Percentiles rank a stretch among this genome's conserved stretches.
These are phyloP conservation scores for Menura novaehollandiae DNA, from an alignment of 2,113 vertebrate species.

Conservation along the genomic window DNA sequence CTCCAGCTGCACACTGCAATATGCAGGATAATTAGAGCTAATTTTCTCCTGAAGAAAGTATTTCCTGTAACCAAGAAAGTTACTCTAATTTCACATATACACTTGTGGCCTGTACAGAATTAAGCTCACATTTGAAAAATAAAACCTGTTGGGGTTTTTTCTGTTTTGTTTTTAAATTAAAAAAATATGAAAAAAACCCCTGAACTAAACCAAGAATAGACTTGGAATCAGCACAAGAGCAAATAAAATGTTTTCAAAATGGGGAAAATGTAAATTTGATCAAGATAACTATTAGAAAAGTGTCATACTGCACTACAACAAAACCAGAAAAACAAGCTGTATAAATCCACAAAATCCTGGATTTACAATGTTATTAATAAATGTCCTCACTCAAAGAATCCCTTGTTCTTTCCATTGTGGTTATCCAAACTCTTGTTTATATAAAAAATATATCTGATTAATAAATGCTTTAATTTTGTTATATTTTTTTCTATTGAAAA, in stretches of 20 bases:
- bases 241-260: background rate
- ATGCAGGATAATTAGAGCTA: background rate
- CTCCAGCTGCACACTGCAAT: background rate
- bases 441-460: slow-evolving; percentile 77
- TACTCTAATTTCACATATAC: background rate
- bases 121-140: background rate
- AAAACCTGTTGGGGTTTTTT: background rate
- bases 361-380: background rate
- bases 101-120: slow-evolving; percentile 2
- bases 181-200: background rate
- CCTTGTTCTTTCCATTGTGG: slow-evolving; percentile 40
- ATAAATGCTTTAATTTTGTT: slow-evolving; percentile 61
- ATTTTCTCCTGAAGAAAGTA: background rate
- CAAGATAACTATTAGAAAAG: background rate
- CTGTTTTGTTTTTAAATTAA: background rate
- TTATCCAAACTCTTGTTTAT: slow-evolving; percentile 57
- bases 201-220: background rate
- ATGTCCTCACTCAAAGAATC: background rate
- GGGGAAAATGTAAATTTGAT: background rate
- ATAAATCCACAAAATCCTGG: slow-evolving; percentile 26
- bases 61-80: background rate
- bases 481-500: slow-evolving; percentile 61
- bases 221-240: background rate
- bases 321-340: background rate
- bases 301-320: background rate